Evolutionary conservation across 2,888 invertebrate genomes (phyloP), one percentile per base, ranked within the genome.

Genomic region (Thera obeliscata): DNA sequence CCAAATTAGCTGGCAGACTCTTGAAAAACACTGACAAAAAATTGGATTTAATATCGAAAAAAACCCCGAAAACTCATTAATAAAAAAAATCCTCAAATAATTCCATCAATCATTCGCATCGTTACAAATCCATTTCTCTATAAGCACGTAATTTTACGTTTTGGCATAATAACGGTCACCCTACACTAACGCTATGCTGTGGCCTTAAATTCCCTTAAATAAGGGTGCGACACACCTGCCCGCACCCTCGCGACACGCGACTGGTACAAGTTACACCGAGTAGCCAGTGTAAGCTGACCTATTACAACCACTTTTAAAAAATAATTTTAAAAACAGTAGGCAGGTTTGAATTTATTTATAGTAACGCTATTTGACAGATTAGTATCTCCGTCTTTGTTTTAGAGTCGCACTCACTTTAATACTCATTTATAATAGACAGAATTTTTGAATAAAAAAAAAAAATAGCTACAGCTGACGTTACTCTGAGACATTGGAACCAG

Each of bases 161-260:
- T 68, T 61, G 61, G 61, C 66, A 71, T 72, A 72, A 70, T 71
- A 72, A 76, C 79, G 76, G 85, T 78, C 83, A 86, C 88, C 89
- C 84, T 81, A 81, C 66, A 81, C 85, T 89, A 90, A 85, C 89
- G 91, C 80, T 84, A 90, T 58, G 58, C 35, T 88, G 82, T 85
- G 84, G 79, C 86, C 84, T 85, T 77, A 87, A 87, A 90, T 86
- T 89, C 90, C 89, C 88, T 89, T 80, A 88, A 87, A 89, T 87
- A 89, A 89, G 87, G 92, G 90, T 91, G 87, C 77, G 77, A 78
- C 91, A 88, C 92, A 91, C 91, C 91, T 92, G 92, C 88, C 91
- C 85, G 86, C 91, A 80, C 91, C 93, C 92, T 90, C 89, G 78
- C 81, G 89, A 89, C 93, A 91, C 92, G 91, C 91, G 93, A 89